Evolutionary conservation across 2,888 invertebrate species (phyloP).

Genomic region (Hydroisotoma schaefferi): DNA sequence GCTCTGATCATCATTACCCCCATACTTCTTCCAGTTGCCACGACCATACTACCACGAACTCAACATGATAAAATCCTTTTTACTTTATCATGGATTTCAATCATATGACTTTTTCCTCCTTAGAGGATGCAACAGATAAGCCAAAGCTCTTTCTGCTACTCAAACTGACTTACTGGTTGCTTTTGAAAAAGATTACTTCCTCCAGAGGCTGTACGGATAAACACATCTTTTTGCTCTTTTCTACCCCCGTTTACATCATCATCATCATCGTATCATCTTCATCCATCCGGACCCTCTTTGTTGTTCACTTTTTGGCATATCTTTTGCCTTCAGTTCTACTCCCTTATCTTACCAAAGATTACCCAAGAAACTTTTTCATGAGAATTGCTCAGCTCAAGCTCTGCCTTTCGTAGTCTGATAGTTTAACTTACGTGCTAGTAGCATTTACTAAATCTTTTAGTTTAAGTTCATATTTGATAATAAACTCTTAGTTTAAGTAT

Average conservation of each 20-base stretch:
- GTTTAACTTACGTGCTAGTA: too few relatives aligned
- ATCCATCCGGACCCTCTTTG: background rate
- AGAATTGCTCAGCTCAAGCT: too few relatives aligned
- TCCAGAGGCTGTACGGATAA: conserved; percentile 32
- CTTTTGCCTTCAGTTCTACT: conserved; percentile 2
- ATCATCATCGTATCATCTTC: background rate
- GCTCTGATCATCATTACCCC: too few relatives aligned
- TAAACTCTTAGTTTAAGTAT: too few relatives aligned
- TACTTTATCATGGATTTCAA: conserved; percentile 28
- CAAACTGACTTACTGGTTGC: conserved; percentile 37
- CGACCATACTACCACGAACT: too few relatives aligned
- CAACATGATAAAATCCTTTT: too few relatives aligned
- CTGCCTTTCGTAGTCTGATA: too few relatives aligned
- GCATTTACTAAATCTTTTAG: too few relatives aligned
- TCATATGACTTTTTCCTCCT: conserved; percentile 38
- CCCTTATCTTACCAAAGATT: background rate
- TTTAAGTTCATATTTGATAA: too few relatives aligned
- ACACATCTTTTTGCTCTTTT: conserved; percentile 25
- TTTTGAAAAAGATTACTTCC: conserved; percentile 33
- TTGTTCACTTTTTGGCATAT: background rate
- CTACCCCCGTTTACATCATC: background rate
- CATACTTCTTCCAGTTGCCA: too few relatives aligned
- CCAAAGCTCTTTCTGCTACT: conserved; percentile 19
- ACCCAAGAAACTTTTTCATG: too few relatives aligned
- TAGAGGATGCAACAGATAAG: conserved; percentile 34